Evolutionary conservation across 2,888 invertebrate species (phyloP).

Genomic region (Scotopteryx bipunctaria): DNA sequence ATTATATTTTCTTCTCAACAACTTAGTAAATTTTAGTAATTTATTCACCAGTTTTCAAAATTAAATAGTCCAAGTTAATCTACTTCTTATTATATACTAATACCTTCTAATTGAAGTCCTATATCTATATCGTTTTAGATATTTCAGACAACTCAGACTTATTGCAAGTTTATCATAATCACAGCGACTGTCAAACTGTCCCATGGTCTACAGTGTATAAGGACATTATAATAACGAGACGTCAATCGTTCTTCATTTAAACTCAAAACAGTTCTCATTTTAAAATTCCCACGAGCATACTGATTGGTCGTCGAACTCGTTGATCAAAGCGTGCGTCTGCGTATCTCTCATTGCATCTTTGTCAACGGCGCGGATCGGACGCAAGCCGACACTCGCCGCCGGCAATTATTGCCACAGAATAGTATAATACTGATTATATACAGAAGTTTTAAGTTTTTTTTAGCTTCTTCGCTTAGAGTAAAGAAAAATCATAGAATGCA

Average conservation of each 20-base stretch:
- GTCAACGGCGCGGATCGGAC: conserved; percentile 72
- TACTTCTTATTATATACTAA: too few relatives aligned
- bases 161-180: not conserved
- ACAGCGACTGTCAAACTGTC: not conserved
- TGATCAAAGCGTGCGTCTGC: conserved; percentile 72
- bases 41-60: too few relatives aligned
- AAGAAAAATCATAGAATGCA: too few relatives aligned
- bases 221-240: not conserved
- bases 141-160: not conserved
- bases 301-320: conserved; percentile 75
- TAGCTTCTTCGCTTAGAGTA: too few relatives aligned
- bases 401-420: conserved; percentile 70
- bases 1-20: too few relatives aligned
- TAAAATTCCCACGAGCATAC: conserved; percentile 59
- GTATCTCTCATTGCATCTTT: conserved; percentile 74
- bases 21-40: too few relatives aligned
- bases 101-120: too few relatives aligned
- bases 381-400: conserved; percentile 68
- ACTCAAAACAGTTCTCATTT: conserved; percentile 9
- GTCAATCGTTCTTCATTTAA: conserved; percentile 7
- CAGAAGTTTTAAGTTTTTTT: too few relatives aligned
- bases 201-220: not conserved
- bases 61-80: too few relatives aligned
- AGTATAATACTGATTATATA: not conserved
- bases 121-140: too few relatives aligned